These are phyloP conservation scores for Chrysolina haemoptera DNA, from an alignment of 2,888 invertebrate genomes.

Conservation along the genomic window DNA sequence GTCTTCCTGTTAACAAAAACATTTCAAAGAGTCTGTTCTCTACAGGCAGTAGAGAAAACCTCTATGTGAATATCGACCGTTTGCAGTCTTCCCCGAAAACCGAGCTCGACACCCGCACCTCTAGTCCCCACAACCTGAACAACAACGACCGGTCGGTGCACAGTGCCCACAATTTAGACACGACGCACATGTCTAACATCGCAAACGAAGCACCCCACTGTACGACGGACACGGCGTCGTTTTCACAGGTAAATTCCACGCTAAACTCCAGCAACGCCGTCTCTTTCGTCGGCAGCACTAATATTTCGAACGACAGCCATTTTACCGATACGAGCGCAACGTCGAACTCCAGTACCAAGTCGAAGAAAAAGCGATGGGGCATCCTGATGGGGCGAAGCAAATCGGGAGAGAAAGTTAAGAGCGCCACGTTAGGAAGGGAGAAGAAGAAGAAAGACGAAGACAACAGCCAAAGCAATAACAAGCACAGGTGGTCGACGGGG, in stretches of 20 bases:
- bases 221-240: conserved; percentile 5
- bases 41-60: conserved; percentile 62
- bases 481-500: conserved; percentile 82
- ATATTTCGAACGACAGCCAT: conserved; percentile 45
- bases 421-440: conserved; percentile 80
- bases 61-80: conserved; percentile 65
- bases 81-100: conserved; percentile 57
- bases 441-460: conserved; percentile 73
- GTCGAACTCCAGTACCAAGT: conserved; percentile 57
- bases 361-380: conserved; percentile 78
- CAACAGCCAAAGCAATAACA: conserved; percentile 71
- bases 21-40: conserved; percentile 1
- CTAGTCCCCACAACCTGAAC: conserved; percentile 42
- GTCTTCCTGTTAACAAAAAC: neutral
- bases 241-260: neutral
- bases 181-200: conserved; percentile 34
- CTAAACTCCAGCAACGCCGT: conserved; percentile 36
- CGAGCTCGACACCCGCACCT: conserved; percentile 50
- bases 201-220: conserved; percentile 24
- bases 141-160: conserved; percentile 45
- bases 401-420: conserved; percentile 74
- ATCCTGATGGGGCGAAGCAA: conserved; percentile 78
- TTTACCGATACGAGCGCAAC: conserved; percentile 54
- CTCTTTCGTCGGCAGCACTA: conserved; percentile 42
- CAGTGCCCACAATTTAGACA: conserved; percentile 45